Evolutionary conservation across 2,888 invertebrate genomes (phyloP), one percentile per base, ranked within the genome.

Genomic region (Heliconius ethilla): DNA sequence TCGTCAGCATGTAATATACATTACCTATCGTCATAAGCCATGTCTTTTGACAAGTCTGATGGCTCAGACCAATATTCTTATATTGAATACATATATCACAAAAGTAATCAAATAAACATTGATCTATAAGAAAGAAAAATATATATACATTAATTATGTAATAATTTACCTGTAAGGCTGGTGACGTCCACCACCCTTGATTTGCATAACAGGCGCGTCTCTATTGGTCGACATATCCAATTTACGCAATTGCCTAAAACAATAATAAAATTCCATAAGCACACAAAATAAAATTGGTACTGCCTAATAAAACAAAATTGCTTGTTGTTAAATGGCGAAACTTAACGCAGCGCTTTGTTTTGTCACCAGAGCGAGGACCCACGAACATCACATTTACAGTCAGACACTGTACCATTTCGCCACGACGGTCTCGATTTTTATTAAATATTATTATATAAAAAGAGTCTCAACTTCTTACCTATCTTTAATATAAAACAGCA

Each of bases 401-500:
- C 45, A 45, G 45, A 45, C 45, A 45, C 45, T 45, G 15, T 6
- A 45, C 45, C 45, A 33, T 33, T 7, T 7, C 33, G 7, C 33
- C 1, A 7, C 33, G 33, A 7, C 9, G 7, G 15, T 18, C 6
- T 5, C 15, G 15, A 15, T 0, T 15, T 15, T 45, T 45, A 22
- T 55, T 27, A 2, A 27, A 27, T 27, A 27, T 27, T 22, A 22
- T 63, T 63, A 13, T 63, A 25, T 40, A 69, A 15, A 25, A 25
- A 40, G 40, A 18, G 13, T 66, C 10, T 51, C 15, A 6, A 55
- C 25, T 18, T 40, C 40, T 51, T 96, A 98, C 85, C 97, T 96
- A 82, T 99, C 99, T 90, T 99, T 99, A 1, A 99, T 98, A 86
- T 99, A 99, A 90, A 98, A 99, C 65, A 99, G 95, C 82, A 98